Conservation (phyloP, 2,113 vertebrate genomes). For the Poicephalus meyeri region DNA sequence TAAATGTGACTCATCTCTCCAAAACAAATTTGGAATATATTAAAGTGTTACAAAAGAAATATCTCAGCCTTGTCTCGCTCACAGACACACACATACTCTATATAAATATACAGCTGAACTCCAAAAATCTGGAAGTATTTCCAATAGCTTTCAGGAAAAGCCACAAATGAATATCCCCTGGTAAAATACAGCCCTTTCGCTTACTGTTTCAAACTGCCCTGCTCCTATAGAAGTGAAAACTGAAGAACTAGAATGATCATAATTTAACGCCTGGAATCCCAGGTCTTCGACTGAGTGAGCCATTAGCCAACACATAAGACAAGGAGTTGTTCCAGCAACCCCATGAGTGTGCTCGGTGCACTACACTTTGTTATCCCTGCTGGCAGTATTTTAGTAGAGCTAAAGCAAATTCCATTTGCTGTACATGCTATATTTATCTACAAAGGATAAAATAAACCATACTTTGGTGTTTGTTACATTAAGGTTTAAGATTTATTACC, state of each 20-base stretch:
- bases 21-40: conserved; percentile 38
- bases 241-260: background rate
- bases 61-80: background rate
- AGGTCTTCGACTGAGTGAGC: background rate
- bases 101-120: conserved; percentile 6
- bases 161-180: background rate
- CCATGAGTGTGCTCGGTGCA: background rate
- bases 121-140: conserved; percentile 23
- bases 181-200: background rate
- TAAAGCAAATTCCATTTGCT: background rate
- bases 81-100: background rate
- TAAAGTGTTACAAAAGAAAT: conserved; percentile 36
- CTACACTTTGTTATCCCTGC: background rate
- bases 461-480: background rate
- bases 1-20: conserved; percentile 47
- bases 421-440: background rate
- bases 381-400: background rate
- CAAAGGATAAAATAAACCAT: background rate
- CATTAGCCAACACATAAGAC: background rate
- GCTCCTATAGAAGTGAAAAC: background rate
- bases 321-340: background rate
- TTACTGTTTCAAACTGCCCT: background rate
- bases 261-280: background rate
- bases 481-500: background rate
- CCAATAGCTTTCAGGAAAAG: background rate